Evolutionary conservation across 2,113 vertebrate species (phyloP).

Genomic region (Oenanthe melanoleuca): DNA sequence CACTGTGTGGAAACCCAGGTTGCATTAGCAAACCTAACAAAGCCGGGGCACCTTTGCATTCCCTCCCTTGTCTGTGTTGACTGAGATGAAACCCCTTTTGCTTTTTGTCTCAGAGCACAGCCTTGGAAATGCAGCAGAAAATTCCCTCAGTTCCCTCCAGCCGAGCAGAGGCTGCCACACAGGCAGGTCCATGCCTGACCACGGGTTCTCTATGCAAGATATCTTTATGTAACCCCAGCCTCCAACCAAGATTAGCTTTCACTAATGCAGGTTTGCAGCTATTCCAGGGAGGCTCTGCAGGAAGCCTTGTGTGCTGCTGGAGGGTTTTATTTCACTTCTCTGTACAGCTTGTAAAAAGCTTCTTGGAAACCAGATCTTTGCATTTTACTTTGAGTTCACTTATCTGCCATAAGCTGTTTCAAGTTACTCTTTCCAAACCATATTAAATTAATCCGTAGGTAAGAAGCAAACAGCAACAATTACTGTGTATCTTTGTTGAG

Average conservation of each 20-base stretch:
- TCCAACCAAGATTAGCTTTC: not conserved
- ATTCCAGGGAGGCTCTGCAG: not conserved
- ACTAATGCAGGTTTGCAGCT: not conserved
- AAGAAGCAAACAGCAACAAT: not conserved
- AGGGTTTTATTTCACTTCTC: slow-evolving; percentile 9
- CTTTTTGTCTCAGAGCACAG: not conserved
- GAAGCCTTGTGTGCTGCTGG: not conserved
- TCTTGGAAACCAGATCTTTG: slow-evolving; percentile 45
- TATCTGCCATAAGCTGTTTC: slow-evolving; percentile 36
- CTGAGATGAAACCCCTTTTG: not conserved
- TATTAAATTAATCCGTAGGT: not conserved
- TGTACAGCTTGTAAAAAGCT: not conserved
- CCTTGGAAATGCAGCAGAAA: not conserved
- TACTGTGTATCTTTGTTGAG: not conserved
- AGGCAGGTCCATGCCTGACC: not conserved
- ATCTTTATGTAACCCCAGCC: not conserved
- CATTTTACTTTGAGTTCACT: not conserved
- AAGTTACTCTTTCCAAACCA: slow-evolving; percentile 22
- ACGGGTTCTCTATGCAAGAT: not conserved
- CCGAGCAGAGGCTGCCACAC: not conserved
- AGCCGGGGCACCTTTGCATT: not conserved
- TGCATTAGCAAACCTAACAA: not conserved
- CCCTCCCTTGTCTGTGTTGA: not conserved
- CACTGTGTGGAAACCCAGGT: not conserved
- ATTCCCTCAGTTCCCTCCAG: not conserved